Base-by-base conservation (phyloP, 2,797 vertebrate species). In the Orestias chungarensis region DNA sequence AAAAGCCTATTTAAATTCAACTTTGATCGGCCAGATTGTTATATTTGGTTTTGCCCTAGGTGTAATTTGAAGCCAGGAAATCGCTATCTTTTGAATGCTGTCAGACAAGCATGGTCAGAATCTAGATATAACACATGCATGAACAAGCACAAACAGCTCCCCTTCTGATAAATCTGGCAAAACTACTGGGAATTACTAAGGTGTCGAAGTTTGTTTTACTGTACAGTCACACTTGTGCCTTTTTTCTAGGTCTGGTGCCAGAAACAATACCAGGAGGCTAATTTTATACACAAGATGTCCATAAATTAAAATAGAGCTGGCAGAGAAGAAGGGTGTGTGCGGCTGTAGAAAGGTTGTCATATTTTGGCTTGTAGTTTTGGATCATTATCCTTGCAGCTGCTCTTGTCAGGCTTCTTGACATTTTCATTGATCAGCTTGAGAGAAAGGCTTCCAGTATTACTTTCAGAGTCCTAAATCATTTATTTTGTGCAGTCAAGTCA, bases 341-440 rank as follows among this genome's bases (percentile, higher is more conserved):
- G 68, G 66, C 23, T 17, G 71, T 69, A 62, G 43, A 55, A 12
- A 3, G 23, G 42, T 68, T 75, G 71, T 82, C 73, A 76, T 84
- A 79, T 89, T 90, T 84, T 25, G n/a, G 25, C 73, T 73, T 68
- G 40, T 54, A 46, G 27, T 75, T 79, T 70, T 52, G 68, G 81
- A 89, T 90, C 87, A 73, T 85, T 89, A 89, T 74, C 72, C 68
- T 68, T 73, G 71, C 80, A 75, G 84, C 70, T 68, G 23, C 59
- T 86, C 76, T 73, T 1, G 23, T 82, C 70, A 73, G 64, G 82
- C 76, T 70, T 80, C 61, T 73, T 72, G 65, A 59, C 47, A 2
- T 72, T 4, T 20, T 38, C 81, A 80, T 91, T 14, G 4, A 84
- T 91, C 84, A 89, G 6, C 46, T 2, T 73, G 72, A 90, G 76